Evolutionary conservation across 2,113 vertebrate genomes (phyloP), one percentile per base, ranked within the genome.

Genomic region (Glareola pratincola): DNA sequence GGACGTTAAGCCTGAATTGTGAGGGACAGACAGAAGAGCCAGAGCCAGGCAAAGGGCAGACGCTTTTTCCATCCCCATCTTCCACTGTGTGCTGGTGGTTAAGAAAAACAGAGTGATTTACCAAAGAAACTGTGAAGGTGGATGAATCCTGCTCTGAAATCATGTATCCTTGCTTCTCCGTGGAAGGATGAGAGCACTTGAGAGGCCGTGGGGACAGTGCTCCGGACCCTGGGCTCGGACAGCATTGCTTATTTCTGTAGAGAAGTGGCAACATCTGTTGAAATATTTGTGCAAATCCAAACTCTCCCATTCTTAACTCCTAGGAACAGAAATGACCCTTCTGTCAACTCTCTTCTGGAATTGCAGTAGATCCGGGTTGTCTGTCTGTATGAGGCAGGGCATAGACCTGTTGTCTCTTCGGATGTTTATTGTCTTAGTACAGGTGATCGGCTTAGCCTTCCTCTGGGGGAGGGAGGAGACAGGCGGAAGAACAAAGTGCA

Each of bases 401-500:
- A 27, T 0, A 37, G 51, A 51, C 29, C 45, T 15, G 41, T 20
- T 30, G 19, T 78, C 37, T 86, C 30, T 51, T 71, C 0, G 0
- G 43, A 10, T 56, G 7, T 45, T 69, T 48, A 32, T 47, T 36
- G 27, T 15, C 64, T 43, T 22, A 12, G 41, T 69, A 22, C 89
- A 97, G 92, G 83, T 96, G 89, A 67, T 47, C 34, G 18, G 53
- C n/a, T 39, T 47, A 4, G 1, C 12, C 18, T 23, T 85, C 53
- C 50, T 59, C 36, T 48, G 41, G 20, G 88, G 95, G 82, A 95
- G 85, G 77, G 92, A 96, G 92, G 77, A 47, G 71, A 67, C 94
- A 96, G 95, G 89, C 93, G 96, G 94, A 59, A 68, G 69, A 79
- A 37, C 77, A 78, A 89, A 81, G 74, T 75, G 81, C 72, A 8